These are phyloP conservation scores for Dendrocopos noguchii DNA, from an alignment of 2,113 vertebrate genomes.

Conservation along the genomic window DNA sequence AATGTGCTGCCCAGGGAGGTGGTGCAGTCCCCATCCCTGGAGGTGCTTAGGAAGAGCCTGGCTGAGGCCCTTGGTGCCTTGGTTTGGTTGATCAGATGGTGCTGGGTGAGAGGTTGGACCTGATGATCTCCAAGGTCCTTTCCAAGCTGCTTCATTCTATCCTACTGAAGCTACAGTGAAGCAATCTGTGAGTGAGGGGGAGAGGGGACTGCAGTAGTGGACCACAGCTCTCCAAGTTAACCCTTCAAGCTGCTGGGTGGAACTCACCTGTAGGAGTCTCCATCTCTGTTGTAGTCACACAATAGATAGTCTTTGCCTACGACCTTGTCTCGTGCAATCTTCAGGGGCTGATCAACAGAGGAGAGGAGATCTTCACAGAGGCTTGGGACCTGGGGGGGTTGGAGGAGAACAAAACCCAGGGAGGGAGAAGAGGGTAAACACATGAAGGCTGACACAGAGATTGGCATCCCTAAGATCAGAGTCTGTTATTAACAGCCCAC, in stretches of 20 bases:
- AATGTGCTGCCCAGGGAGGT: too few species aligned
- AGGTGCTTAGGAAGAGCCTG: too few species aligned
- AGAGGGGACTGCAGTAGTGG: neutral
- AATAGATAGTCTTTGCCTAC: slow-evolving; percentile 98
- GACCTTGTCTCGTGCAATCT: slow-evolving; percentile 95
- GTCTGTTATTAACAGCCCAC: neutral
- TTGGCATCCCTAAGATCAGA: neutral
- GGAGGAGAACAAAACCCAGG: neutral
- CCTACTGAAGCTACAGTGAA: too few species aligned
- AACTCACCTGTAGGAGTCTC: slow-evolving; percentile 94
- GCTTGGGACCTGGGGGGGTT: slow-evolving; percentile 84
- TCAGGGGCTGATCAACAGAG: slow-evolving; percentile 98
- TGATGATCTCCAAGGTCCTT: too few species aligned
- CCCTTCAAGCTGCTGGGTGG: neutral
- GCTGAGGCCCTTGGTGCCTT: too few species aligned
- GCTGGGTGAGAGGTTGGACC: too few species aligned
- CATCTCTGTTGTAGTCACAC: slow-evolving; percentile 98
- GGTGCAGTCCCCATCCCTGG: too few species aligned
- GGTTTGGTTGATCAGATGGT: too few species aligned
- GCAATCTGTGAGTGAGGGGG: neutral
- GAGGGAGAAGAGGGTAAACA: neutral
- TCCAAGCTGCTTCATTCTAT: too few species aligned
- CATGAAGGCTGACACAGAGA: neutral
- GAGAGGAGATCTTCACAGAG: slow-evolving; percentile 98
- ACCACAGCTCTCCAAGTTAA: accelerated